Base-by-base conservation (phyloP, 2,797 vertebrate species). In the Scolopax bukidnonensis region DNA sequence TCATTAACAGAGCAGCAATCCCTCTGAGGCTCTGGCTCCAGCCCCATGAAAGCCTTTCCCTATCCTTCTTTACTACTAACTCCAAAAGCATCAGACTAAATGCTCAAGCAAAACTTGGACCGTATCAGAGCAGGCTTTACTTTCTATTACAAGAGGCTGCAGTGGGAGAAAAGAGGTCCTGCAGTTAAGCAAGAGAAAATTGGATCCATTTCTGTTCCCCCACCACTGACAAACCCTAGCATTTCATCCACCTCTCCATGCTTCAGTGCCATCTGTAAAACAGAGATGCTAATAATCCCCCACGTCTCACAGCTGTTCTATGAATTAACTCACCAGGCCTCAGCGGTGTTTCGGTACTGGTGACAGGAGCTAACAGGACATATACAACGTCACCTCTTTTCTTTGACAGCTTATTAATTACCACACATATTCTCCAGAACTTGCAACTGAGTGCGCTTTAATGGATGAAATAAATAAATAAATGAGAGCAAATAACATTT, bases 291-390 rank as follows among this genome's bases (percentile, higher is more conserved):
- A 64, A 89, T 78, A 93, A 83, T 47, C 53, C 81, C 63, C 64
- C 71, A 77, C 60, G 0, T 95, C 87, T 94, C 82, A 68, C 95
- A 96, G 93, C 89, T 97, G 93, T 69, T 96, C 76, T 61, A 43
- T 40, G 85, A 95, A 93, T 92, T 81, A 83, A 71, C 65, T 84
- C 2, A 4, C 82, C 71, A 83, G 57, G 38, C 65, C 80, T 75
- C 83, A 14, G 11, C 3, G 6, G 27, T 63, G 61, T 64, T 94
- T 75, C 0, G 0, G 25, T 69, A 13, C 61, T 41, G 59, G 71
- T 95, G 78, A 85, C 6, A 2, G 75, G 48, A 85, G 25, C 71
- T 74, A 94, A 87, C 45, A 61, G 78, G 50, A 91, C 82, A 75
- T 5, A 65, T 53, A 61, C 40, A 82, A 36, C 33, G 28, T 47